A percentile compares a stretch with the other conserved stretches of the same genome.
Conservation (phyloP, 2,113 vertebrate species). For the Suncus etruscus region DNA sequence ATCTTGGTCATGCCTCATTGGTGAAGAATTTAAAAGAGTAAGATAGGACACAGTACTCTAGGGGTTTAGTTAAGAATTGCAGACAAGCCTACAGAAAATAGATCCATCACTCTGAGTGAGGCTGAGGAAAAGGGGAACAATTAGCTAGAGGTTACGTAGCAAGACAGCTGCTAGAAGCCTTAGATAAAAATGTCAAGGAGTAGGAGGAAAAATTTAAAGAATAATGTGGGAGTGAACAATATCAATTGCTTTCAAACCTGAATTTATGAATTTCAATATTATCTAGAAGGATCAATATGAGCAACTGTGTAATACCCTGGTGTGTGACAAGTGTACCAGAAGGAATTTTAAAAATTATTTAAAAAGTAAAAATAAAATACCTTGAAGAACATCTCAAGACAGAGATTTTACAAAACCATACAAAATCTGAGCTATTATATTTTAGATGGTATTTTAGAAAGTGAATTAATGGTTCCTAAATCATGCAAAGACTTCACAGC, state of each 20-base stretch:
- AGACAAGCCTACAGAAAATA: constrained; percentile 48
- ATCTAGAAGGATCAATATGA: constrained; percentile 45
- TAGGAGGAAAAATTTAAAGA: constrained; percentile 55
- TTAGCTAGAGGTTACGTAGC: constrained; percentile 46
- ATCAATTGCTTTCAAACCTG: constrained; percentile 65
- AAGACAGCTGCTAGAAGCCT: constrained; percentile 44
- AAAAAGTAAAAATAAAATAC: constrained; percentile 39
- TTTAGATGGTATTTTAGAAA: constrained; percentile 65
- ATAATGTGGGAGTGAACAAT: constrained; percentile 42
- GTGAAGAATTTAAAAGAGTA: constrained; percentile 56
- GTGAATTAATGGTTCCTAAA: constrained; percentile 65
- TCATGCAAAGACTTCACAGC: constrained; percentile 71
- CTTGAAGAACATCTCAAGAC: constrained; percentile 63
- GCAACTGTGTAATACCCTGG: constrained; percentile 59
- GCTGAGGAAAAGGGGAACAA: constrained; percentile 43
- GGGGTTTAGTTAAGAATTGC: constrained; percentile 48
- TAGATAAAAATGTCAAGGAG: constrained; percentile 38
- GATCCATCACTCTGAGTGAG: constrained; percentile 21
- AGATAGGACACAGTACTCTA: constrained; percentile 37
- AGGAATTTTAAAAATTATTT: constrained; percentile 26
- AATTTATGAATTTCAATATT: constrained; percentile 65
- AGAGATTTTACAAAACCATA: constrained; percentile 61
- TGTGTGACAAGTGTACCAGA: constrained; percentile 50
- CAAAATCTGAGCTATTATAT: constrained; percentile 70
- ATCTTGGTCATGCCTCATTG: constrained; percentile 61